Base-by-base conservation (phyloP, 1,140 invertebrate species). In the Oppia nitens region DNA sequence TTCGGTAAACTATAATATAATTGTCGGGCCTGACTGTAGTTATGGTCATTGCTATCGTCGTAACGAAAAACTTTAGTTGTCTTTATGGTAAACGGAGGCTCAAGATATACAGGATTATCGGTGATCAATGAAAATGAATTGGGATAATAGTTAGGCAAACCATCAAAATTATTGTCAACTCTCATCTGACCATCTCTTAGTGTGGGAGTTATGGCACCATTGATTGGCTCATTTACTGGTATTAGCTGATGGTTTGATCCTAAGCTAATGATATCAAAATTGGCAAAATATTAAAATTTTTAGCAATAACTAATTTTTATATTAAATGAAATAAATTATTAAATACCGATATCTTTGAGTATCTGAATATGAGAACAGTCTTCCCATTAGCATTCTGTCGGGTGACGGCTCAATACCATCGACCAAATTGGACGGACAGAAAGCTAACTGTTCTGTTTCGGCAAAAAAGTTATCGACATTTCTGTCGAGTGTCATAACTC, bases 381-480 rank as follows among this genome's bases (percentile, higher is more conserved):
- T 83, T 47, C 87, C 92, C 68, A 90, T 87, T 60, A 97, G 74
- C 84, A 97, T 87, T 76, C 91, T 94, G 68, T 98, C 93, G 0
- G 88, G 91, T 25, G 85, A 88, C 11, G 85, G 78, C 68, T 88
- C 82, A 68, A 97, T 90, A n/a, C 92, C 80, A 29, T 89, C 90
- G 55, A 92, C 81, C 73, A 98, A 68, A 68, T 96, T 85, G 25
- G 86, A 81, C 0, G 93, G 93, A 66, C 82, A 83, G 71, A 96
- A 97, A 2, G 92, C 91, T 53, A 89, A 75, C 74, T 98, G 94
- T 71, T 98, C 94, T 4, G 97, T 72, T 64, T 79, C 88, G 48
- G 87, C 80, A 71, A 93, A 94, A 71, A 92, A 94, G 69, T 95
- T 96, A 60, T 79, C 80, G 1, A 92, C 86, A 70, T 94, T 94